Base-by-base conservation (phyloP, 2,113 vertebrate species). In the Taxidea taxus region DNA sequence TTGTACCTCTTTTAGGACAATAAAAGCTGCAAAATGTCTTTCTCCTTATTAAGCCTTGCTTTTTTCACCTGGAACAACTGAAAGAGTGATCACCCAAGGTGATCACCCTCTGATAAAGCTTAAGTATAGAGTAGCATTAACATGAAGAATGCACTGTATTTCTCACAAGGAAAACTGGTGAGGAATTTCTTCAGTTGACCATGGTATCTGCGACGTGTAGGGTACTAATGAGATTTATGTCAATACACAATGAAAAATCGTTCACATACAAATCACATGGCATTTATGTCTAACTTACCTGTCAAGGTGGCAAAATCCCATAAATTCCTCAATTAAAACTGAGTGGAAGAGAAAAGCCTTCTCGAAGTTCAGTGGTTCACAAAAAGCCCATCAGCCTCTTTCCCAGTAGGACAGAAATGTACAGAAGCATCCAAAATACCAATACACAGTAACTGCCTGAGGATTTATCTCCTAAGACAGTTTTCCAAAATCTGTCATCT, bases 281-380 rank as follows among this genome's bases (percentile, higher is more conserved):
- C n/a, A 51, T 94, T 96, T 91, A 8, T 78, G 5, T 64, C 2
- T 85, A 10, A 96, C 92, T 98, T 97, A 62, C 75, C 47, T 86
- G 12, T 66, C 72, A 44, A 97, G 74, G 25, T 81, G 70, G 87
- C 77, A 95, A 97, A 95, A 94, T 97, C 75, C 34, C 68, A 90
- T 91, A 62, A 39, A 27, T 95, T 97, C 96, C 66, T 97, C 49
- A 60, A 0, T 96, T 93, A 97, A 95, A 97, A 97, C 6, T 58
- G 20, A 90, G 56, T 58, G 34, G 64, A 97, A 98, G 56, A 29
- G 66, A 94, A 85, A 95, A 95, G 51, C 20, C 23, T 84, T 87
- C 54, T 80, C 6, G 23, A 77, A 94, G 72, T 25, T 68, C 31
- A 64, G 90, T 70, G 11, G 27, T 68, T 66, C 49, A 94, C 75